A percentile compares a stretch with the other conserved stretches of the same genome.
phyloP scores from a whole-genome alignment of 2,888 invertebrate genomes.

The Crossocerus cetratus region DNA sequence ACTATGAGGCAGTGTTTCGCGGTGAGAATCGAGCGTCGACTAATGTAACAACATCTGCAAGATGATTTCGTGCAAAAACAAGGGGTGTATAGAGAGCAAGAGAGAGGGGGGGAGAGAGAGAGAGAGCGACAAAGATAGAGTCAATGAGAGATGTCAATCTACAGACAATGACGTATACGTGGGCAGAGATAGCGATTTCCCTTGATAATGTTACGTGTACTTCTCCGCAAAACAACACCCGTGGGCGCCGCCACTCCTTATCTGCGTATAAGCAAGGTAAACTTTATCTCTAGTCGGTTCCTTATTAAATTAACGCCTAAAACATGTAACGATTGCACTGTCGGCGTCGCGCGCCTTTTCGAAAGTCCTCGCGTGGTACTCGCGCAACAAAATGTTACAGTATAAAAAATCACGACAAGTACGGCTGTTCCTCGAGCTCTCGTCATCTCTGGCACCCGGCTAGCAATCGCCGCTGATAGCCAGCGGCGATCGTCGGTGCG shows the following conservation, averaged over 20 bases:
- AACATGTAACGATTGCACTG: conserved; percentile 45
- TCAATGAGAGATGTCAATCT: not conserved
- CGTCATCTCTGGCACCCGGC: too few relatives aligned
- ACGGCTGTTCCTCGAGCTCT: conserved; percentile 37
- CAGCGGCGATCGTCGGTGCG: too few relatives aligned
- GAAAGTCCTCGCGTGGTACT: conserved; percentile 42
- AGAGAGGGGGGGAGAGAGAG: conserved; percentile 10
- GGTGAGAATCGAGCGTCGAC: too few relatives aligned
- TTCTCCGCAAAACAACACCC: conserved; percentile 38
- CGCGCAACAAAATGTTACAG: conserved; percentile 53
- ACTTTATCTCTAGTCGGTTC: conserved; percentile 36
- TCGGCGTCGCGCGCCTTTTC: conserved; percentile 22
- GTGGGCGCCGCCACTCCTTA: conserved; percentile 5
- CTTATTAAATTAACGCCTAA: conserved; percentile 43
- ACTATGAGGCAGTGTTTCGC: conserved; percentile 31
- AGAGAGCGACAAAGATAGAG: conserved; percentile 1
- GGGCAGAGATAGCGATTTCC: conserved; percentile 55
- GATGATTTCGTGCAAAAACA: too few relatives aligned
- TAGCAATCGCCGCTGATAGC: too few relatives aligned
- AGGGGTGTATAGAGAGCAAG: conserved; percentile 2
- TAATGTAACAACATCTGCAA: too few relatives aligned
- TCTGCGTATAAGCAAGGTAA: conserved; percentile 39
- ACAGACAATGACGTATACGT: conserved; percentile 10
- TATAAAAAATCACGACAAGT: conserved; percentile 56
- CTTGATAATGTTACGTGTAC: conserved; percentile 37